phyloP scores from a whole-genome alignment of 2,797 vertebrate genomes.

The Podargus strigoides region DNA sequence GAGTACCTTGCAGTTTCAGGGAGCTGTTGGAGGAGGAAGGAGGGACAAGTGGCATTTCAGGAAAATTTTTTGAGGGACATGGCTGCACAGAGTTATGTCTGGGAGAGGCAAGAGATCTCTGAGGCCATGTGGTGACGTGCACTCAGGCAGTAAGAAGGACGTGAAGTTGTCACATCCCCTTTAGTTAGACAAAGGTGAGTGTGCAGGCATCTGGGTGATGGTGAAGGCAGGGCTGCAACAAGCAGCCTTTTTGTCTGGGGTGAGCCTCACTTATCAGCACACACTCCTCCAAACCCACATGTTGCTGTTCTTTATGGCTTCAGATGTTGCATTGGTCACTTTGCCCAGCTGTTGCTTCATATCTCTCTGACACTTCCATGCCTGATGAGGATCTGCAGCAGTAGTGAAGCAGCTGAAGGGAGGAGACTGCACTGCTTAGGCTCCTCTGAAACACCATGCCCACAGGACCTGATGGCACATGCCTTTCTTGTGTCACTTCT shows the following conservation, averaged over 20 bases:
- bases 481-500: not conserved
- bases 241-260: not conserved
- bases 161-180: not conserved
- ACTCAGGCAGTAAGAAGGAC: not conserved
- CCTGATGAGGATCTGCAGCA: not conserved
- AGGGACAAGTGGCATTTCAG: not conserved
- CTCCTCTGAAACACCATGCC: not conserved
- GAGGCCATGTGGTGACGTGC: not conserved
- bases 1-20: not conserved
- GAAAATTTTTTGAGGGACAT: not conserved
- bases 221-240: not conserved
- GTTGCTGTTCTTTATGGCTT: not conserved
- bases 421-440: not conserved
- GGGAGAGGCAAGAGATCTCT: not conserved
- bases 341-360: not conserved
- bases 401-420: not conserved
- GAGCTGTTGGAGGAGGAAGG: not conserved
- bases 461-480: not conserved
- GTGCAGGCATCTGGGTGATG: not conserved
- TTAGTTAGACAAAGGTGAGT: not conserved
- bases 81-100: not conserved
- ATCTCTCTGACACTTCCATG: accelerated
- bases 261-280: not conserved
- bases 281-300: accelerated
- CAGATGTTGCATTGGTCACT: not conserved